Evolutionary conservation across 2,113 vertebrate genomes (phyloP).

Genomic region (Hypomesus transpacificus): DNA sequence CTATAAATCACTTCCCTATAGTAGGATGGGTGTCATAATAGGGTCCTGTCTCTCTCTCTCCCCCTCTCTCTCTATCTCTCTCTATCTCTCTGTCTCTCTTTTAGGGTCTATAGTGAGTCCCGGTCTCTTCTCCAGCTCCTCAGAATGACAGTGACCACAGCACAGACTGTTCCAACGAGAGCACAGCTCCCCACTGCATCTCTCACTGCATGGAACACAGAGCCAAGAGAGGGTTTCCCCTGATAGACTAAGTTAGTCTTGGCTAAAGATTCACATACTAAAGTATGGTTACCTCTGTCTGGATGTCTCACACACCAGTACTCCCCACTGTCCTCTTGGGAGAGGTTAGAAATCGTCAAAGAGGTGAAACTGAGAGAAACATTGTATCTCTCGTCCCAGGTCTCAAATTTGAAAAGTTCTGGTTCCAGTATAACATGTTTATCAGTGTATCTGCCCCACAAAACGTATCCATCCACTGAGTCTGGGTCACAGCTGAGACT

Average conservation of each 20-base stretch:
- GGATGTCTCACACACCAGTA: not conserved
- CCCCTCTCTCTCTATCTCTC: not conserved
- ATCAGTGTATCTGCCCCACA: not conserved
- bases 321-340: not conserved
- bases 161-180: not conserved
- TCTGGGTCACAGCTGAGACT: constrained; percentile 15
- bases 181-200: not conserved
- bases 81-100: not conserved
- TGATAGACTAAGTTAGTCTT: not conserved
- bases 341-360: not conserved
- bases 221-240: not conserved
- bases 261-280: not conserved
- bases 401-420: not conserved
- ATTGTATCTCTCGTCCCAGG: not conserved
- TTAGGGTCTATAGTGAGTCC: not conserved
- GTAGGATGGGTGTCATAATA: too few species aligned
- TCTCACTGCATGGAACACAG: not conserved
- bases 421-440: too few species aligned
- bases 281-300: not conserved
- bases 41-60: not conserved
- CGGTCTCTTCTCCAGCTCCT: not conserved
- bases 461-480: too few species aligned
- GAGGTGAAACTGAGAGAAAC: not conserved
- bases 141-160: constrained; percentile 8
- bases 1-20: too few species aligned